Conservation (phyloP, 2,888 invertebrate species). For the Polydrusus pterygomalis region DNA sequence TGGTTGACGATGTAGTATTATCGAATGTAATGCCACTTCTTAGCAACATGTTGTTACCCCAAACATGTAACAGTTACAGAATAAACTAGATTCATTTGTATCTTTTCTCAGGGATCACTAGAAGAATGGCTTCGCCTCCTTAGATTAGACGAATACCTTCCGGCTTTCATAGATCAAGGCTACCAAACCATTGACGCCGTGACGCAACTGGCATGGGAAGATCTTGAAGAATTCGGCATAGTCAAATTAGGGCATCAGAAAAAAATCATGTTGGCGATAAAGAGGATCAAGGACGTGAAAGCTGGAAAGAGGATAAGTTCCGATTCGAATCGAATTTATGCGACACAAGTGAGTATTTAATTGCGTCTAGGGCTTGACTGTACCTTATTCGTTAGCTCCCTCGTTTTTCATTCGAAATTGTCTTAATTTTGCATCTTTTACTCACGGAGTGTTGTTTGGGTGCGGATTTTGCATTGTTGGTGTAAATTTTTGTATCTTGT, state of each 20-base stretch:
- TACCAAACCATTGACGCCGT: conserved; percentile 96
- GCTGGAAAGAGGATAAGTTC: conserved; percentile 84
- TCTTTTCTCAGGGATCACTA: conserved; percentile 83
- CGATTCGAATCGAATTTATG: conserved; percentile 69
- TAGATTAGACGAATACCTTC: conserved; percentile 93
- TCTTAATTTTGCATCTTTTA: conserved; percentile 24
- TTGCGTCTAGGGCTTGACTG: conserved; percentile 13
- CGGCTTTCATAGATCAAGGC: conserved; percentile 92
- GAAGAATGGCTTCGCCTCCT: conserved; percentile 96
- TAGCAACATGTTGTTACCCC: too few relatives aligned
- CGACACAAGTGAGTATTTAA: conserved; percentile 66
- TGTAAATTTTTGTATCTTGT: neutral
- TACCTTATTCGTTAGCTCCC: conserved; percentile 23
- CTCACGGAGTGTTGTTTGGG: neutral
- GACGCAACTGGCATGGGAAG: conserved; percentile 98
- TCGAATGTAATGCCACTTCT: too few relatives aligned
- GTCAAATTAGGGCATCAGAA: conserved; percentile 97
- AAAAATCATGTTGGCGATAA: conserved; percentile 97
- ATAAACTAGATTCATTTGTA: neutral
- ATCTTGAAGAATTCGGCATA: conserved; percentile 97
- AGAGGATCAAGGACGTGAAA: conserved; percentile 94
- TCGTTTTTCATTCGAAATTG: neutral
- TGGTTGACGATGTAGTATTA: too few relatives aligned
- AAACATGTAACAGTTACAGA: too few relatives aligned
- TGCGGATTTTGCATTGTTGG: neutral